These are phyloP conservation scores for Stomatorhinus walkeri DNA, from an alignment of 2,797 vertebrate genomes.

Conservation along the genomic window DNA sequence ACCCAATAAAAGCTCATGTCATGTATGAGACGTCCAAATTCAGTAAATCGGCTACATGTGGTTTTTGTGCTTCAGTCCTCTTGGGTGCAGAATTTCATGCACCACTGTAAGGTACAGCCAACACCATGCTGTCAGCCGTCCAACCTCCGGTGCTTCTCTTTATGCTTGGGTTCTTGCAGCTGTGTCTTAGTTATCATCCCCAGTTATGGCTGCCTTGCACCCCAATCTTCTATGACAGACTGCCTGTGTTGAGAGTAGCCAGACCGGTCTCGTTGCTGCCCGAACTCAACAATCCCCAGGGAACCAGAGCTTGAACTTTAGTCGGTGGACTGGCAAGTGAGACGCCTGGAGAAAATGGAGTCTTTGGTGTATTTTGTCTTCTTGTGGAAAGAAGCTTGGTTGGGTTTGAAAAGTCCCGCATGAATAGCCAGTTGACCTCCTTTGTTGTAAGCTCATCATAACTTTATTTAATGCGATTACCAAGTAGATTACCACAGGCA, in stretches of 20 bases:
- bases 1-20: not conserved
- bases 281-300: not conserved
- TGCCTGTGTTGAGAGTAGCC: conserved; percentile 15
- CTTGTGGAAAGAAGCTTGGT: not conserved
- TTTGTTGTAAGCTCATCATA: not conserved
- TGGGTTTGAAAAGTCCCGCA: not conserved
- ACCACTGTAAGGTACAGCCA: not conserved
- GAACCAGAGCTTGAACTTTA: not conserved
- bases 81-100: not conserved
- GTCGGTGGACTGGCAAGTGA: not conserved
- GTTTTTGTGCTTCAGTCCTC: not conserved
- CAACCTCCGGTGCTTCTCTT: not conserved
- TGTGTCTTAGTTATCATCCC: conserved; percentile 23
- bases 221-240: conserved; percentile 16
- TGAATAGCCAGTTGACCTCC: not conserved
- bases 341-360: not conserved
- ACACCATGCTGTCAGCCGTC: not conserved
- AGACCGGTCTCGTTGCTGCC: not conserved
- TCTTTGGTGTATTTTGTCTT: not conserved
- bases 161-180: conserved; percentile 13
- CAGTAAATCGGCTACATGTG: conserved; percentile 5
- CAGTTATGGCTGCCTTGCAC: conserved; percentile 29
- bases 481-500: not conserved
- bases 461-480: not conserved
- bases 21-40: not conserved